phyloP scores from a whole-genome alignment of 1,140 invertebrate species.

The Pseudomyrmex gracilis region DNA sequence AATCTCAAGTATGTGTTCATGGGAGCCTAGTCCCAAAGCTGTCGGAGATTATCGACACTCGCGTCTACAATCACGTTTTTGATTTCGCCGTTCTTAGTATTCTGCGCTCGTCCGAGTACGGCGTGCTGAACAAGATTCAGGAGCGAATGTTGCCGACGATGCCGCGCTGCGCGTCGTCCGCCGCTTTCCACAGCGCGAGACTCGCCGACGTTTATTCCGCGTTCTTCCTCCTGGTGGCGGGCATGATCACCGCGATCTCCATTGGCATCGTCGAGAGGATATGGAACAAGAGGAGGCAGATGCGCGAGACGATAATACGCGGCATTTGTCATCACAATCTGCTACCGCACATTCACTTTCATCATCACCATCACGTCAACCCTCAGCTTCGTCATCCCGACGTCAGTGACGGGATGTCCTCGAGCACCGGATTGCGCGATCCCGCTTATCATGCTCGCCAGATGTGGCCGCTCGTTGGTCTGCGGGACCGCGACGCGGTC shows the following conservation, averaged over 20 bases:
- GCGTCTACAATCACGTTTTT: not conserved
- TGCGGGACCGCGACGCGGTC: not conserved
- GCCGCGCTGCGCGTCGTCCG: conserved; percentile 77
- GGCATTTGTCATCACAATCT: conserved; percentile 59
- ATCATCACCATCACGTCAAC: conserved; percentile 25
- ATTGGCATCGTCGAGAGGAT: conserved; percentile 76
- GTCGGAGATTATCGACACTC: not conserved
- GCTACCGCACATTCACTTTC: conserved; percentile 52
- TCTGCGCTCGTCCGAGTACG: conserved; percentile 81
- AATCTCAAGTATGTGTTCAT: conserved; percentile 79
- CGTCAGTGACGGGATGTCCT: not conserved
- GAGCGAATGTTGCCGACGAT: conserved; percentile 81
- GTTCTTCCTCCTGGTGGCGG: conserved; percentile 79
- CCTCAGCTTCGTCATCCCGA: not conserved
- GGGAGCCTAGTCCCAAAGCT: not conserved
- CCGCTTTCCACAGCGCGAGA: conserved; percentile 81
- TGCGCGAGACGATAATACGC: conserved; percentile 65
- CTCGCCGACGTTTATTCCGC: conserved; percentile 84
- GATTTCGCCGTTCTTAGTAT: conserved; percentile 73
- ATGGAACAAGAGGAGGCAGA: conserved; percentile 76
- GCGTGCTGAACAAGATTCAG: conserved; percentile 79
- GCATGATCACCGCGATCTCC: conserved; percentile 74
- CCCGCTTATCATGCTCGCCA: conserved; percentile 37
- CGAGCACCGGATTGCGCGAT: not conserved
- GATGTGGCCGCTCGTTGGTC: conserved; percentile 14